phyloP scores from a whole-genome alignment of 2,888 invertebrate genomes.

The Sarcophaga variegata region DNA sequence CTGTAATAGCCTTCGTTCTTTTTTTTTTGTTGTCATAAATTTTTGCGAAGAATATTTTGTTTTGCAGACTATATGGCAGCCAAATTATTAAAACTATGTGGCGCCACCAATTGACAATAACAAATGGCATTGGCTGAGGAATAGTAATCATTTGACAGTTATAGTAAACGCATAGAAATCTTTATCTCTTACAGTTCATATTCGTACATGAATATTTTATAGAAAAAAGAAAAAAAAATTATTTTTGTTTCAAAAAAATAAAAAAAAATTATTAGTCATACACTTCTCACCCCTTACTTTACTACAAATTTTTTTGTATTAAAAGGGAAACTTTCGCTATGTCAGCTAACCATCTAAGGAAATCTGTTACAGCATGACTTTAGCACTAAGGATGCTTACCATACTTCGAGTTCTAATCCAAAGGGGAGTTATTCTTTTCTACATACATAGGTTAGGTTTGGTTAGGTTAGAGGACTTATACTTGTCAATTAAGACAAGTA shows the following conservation, averaged over 20 bases:
- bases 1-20: constrained; percentile 53
- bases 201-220: no score
- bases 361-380: no score
- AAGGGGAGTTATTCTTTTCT: no score
- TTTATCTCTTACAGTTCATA: background rate
- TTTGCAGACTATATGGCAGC: constrained; percentile 78
- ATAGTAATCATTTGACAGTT: constrained; percentile 42
- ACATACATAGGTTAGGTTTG: no score
- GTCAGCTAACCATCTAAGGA: no score
- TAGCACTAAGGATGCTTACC: no score
- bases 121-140: constrained; percentile 42
- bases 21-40: constrained; percentile 34
- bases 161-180: background rate
- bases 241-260: no score
- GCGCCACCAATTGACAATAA: constrained; percentile 73
- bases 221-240: background rate
- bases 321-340: no score
- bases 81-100: constrained; percentile 77
- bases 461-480: no score
- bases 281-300: background rate
- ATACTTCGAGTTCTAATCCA: no score
- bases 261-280: background rate
- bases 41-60: constrained; percentile 49
- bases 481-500: no score
- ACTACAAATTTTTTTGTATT: background rate